Evolutionary conservation across 2,113 vertebrate genomes (phyloP).

Genomic region (Hemiprocne comata): DNA sequence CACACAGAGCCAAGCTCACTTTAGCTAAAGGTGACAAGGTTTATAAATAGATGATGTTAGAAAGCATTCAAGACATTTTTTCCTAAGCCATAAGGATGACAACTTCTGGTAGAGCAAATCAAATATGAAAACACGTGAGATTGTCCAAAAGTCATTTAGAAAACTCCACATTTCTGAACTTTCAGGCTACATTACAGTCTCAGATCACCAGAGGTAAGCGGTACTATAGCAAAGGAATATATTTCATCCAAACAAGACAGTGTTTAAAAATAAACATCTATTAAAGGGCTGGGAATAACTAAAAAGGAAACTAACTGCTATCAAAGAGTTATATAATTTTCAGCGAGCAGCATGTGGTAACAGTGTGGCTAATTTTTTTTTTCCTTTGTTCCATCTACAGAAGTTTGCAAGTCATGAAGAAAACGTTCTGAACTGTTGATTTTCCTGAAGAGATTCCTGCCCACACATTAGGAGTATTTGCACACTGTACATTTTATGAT

Average conservation of each 20-base stretch:
- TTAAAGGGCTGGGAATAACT: background rate
- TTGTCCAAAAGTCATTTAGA: background rate
- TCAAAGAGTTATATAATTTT: background rate
- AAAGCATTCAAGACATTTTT: background rate
- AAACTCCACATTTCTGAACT: background rate
- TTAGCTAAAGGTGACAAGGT: background rate
- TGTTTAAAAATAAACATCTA: background rate
- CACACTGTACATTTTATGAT: background rate
- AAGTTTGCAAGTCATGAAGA: background rate
- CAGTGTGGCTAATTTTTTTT: background rate
- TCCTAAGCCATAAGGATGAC: background rate
- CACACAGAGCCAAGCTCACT: background rate
- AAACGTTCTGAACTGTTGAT: background rate
- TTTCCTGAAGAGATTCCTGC: background rate
- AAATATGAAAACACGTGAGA: background rate
- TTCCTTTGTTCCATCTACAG: background rate
- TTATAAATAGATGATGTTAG: background rate
- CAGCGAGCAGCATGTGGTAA: background rate
- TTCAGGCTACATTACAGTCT: background rate
- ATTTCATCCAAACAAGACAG: background rate
- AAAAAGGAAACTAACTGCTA: background rate
- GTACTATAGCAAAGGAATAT: background rate
- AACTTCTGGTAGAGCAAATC: background rate
- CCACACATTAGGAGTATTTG: background rate
- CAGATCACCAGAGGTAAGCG: background rate